Evolutionary conservation across 2,797 vertebrate species (phyloP).

Genomic region (Mormyrus proboscirostris): DNA sequence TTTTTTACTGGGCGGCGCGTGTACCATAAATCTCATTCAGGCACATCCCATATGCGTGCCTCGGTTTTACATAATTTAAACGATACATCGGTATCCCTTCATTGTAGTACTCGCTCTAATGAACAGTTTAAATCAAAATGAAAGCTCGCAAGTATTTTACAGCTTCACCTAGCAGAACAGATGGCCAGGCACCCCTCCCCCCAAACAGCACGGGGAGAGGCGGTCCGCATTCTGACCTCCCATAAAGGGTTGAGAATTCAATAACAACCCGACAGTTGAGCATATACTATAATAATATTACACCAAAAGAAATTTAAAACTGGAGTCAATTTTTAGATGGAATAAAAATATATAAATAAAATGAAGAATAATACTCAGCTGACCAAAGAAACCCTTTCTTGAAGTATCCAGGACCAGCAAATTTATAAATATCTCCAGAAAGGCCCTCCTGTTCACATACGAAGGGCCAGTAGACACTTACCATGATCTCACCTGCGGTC

Average conservation of each 20-base stretch:
- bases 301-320: not conserved
- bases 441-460: not conserved
- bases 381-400: not conserved
- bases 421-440: not conserved
- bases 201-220: not conserved
- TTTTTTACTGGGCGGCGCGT: not conserved
- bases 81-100: not conserved
- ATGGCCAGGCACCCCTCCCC: not conserved
- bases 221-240: not conserved
- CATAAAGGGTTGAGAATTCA: not conserved
- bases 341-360: not conserved
- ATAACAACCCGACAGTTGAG: not conserved
- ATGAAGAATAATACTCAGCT: not conserved
- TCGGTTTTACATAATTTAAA: not conserved
- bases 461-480: not conserved
- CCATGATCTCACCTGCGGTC: not conserved
- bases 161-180: not conserved
- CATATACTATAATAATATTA: not conserved
- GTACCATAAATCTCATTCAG: not conserved
- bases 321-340: not conserved
- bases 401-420: not conserved
- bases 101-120: not conserved
- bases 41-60: not conserved
- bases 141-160: not conserved
- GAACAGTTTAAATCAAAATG: not conserved